Evolutionary conservation across 1,140 invertebrate genomes (phyloP).

Genomic region (Ridgeia piscesae): DNA sequence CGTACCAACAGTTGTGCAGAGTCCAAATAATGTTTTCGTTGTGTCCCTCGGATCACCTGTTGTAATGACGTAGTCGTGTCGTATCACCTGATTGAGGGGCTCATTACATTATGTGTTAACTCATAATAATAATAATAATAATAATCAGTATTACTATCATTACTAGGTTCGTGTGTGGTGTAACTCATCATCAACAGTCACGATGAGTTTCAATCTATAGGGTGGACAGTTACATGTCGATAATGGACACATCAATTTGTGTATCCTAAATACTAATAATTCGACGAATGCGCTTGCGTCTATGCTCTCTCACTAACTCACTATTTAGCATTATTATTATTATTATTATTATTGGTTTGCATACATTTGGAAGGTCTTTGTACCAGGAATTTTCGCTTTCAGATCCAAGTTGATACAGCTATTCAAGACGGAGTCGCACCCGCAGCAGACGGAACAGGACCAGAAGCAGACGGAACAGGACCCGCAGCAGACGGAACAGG

Average conservation of each 20-base stretch:
- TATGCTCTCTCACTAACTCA: not conserved
- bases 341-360: not conserved
- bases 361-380: too few species aligned
- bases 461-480: too few species aligned
- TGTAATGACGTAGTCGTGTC: too few species aligned
- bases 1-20: too few species aligned
- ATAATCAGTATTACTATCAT: not conserved
- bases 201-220: not conserved
- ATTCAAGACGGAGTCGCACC: not conserved
- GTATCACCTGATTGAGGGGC: too few species aligned
- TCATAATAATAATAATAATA: too few species aligned
- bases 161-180: not conserved
- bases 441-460: not conserved
- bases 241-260: not conserved
- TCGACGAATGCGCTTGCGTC: not conserved
- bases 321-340: not conserved
- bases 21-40: too few species aligned
- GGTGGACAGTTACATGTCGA: not conserved
- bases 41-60: too few species aligned
- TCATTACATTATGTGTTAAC: too few species aligned
- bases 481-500: too few species aligned
- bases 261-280: not conserved
- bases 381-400: not conserved
- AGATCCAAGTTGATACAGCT: not conserved
- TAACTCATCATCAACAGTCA: not conserved